Conservation (phyloP, 2,113 vertebrate species). For the Sinocyclocheilus anophthalmus region DNA sequence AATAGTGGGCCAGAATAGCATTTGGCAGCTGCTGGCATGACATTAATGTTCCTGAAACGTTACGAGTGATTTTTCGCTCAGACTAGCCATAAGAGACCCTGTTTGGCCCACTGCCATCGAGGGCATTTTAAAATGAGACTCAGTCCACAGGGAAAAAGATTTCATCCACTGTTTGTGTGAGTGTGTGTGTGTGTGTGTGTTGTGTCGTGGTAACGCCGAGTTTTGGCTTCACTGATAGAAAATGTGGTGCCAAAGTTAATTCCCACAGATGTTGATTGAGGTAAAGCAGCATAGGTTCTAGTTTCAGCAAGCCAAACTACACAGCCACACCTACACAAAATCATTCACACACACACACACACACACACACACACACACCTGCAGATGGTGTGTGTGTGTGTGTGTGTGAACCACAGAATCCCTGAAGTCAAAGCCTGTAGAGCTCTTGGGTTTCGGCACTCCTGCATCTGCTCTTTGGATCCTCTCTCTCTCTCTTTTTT, state of each 20-base stretch:
- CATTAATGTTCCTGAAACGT: constrained; percentile 44
- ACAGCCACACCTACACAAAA: not conserved
- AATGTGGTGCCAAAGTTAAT: not conserved
- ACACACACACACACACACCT: not conserved
- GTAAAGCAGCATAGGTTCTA: constrained; percentile 11
- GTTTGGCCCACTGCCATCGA: constrained; percentile 39
- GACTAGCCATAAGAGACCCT: constrained; percentile 31
- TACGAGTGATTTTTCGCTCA: constrained; percentile 38
- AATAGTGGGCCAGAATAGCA: constrained; percentile 13
- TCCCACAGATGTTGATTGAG: constrained; percentile 30
- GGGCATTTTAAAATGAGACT: constrained; percentile 48
- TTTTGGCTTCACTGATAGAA: not conserved
- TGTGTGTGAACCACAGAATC: constrained; percentile 42
- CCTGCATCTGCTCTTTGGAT: constrained; percentile 26
- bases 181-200: not conserved
- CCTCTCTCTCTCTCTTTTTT: constrained; percentile 4
- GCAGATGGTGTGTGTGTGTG: constrained; percentile 31
- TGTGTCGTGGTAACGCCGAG: not conserved
- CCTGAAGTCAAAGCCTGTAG: constrained; percentile 38
- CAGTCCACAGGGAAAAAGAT: constrained; percentile 14
- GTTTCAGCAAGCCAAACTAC: constrained; percentile 9
- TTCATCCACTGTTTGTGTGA: not conserved
- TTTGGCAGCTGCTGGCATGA: constrained; percentile 25
- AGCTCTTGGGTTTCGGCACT: constrained; percentile 48
- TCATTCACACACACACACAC: not conserved